phyloP scores from a whole-genome alignment of 2,113 vertebrate genomes.

The Indicator maculatus region DNA sequence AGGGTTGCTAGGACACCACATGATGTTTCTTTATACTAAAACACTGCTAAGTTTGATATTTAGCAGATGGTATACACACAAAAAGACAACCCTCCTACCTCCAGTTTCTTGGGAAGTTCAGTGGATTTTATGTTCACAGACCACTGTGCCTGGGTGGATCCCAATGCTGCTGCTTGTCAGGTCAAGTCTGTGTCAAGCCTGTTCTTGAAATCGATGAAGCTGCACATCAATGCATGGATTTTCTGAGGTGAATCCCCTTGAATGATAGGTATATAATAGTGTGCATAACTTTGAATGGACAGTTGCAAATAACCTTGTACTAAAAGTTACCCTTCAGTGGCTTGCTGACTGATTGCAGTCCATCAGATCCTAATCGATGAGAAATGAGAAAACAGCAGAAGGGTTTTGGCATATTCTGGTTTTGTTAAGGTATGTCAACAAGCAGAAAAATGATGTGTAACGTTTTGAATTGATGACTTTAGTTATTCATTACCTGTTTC shows the following conservation, averaged over 20 bases:
- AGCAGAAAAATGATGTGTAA: background rate
- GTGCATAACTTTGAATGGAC: background rate
- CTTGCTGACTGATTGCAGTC: background rate
- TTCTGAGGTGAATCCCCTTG: background rate
- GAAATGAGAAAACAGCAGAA: background rate
- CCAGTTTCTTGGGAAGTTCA: background rate
- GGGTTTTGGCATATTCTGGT: background rate
- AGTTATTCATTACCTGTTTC: background rate
- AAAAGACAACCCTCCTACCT: background rate
- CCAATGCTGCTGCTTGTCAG: background rate
- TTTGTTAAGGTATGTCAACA: background rate
- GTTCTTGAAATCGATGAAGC: background rate
- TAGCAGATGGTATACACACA: background rate
- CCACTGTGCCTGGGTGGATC: background rate
- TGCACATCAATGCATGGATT: background rate
- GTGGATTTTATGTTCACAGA: background rate
- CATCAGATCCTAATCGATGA: background rate
- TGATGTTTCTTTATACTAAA: background rate
- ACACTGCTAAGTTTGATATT: background rate
- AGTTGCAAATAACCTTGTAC: background rate
- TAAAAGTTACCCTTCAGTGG: background rate
- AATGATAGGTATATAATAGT: background rate
- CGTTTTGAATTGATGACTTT: background rate
- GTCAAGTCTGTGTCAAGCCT: background rate
- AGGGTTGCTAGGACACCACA: background rate